Percentiles rank a stretch among this genome's conserved stretches.
Conservation (phyloP, 1,140 invertebrate species). For the Drosophila albomicans region DNA sequence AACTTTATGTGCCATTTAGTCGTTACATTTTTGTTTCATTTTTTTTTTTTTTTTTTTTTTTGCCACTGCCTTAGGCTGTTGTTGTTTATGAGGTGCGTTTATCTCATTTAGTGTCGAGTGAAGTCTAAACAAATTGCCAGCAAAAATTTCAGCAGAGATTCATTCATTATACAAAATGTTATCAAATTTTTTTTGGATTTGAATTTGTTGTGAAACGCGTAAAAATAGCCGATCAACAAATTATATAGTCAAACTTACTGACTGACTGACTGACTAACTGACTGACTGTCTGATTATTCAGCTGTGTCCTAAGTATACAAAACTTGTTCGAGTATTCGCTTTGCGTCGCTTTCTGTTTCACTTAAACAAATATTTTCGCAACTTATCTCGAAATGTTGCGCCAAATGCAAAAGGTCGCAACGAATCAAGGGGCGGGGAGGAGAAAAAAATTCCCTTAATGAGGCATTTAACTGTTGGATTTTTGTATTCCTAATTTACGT, state of each 20-base stretch:
- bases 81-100: conserved; percentile 51
- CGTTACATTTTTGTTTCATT: too few species aligned
- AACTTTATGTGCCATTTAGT: conserved; percentile 15
- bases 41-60: too few species aligned
- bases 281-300: neutral
- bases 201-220: neutral
- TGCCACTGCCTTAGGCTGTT: neutral
- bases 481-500: neutral
- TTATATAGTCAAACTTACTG: neutral
- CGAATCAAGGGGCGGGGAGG: conserved; percentile 32
- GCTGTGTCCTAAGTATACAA: neutral
- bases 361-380: conserved; percentile 76
- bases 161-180: neutral
- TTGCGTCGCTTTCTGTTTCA: conserved; percentile 73
- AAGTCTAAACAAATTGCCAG: conserved; percentile 51
- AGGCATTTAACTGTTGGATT: conserved; percentile 33
- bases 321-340: conserved; percentile 1
- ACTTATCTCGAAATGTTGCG: conserved; percentile 73
- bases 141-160: too few species aligned
- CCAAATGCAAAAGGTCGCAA: conserved; percentile 63
- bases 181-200: too few species aligned
- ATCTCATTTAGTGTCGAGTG: conserved; percentile 50
- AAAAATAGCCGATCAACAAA: neutral
- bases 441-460: conserved; percentile 38
- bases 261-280: neutral